Evolutionary conservation across 2,797 vertebrate species (phyloP).

Genomic region (Sciaenops ocellatus): DNA sequence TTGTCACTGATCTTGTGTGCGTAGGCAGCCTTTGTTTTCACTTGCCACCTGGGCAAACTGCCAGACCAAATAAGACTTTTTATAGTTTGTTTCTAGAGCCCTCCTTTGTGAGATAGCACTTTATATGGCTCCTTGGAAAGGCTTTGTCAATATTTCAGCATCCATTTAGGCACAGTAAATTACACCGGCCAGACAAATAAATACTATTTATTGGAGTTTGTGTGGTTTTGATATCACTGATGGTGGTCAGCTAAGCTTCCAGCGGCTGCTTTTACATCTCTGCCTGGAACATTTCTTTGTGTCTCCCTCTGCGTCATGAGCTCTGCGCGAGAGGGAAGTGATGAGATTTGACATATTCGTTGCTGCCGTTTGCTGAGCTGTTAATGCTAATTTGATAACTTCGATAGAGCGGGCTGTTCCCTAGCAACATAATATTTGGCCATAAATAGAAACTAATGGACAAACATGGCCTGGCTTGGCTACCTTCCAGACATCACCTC

Average conservation of each 20-base stretch:
- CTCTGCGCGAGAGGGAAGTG: slow-evolving; percentile 3
- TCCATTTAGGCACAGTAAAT: slow-evolving; percentile 70
- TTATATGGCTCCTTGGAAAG: slow-evolving; percentile 54
- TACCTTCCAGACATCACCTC: slow-evolving; percentile 52
- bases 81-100: slow-evolving; percentile 70
- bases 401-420: slow-evolving; percentile 73
- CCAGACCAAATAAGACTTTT: slow-evolving; percentile 82
- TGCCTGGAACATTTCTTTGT: slow-evolving; percentile 29
- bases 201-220: slow-evolving; percentile 66
- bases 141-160: slow-evolving; percentile 76
- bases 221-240: slow-evolving; percentile 41
- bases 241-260: slow-evolving; percentile 20
- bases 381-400: slow-evolving; percentile 79
- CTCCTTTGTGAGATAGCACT: slow-evolving; percentile 71
- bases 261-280: slow-evolving; percentile 33
- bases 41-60: slow-evolving; percentile 74
- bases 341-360: slow-evolving; percentile 47
- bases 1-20: slow-evolving; percentile 49
- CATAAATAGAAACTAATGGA: slow-evolving; percentile 82
- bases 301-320: slow-evolving; percentile 23
- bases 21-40: slow-evolving; percentile 68
- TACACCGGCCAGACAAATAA: slow-evolving; percentile 67
- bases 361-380: slow-evolving; percentile 21
- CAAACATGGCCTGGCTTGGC: slow-evolving; percentile 62
- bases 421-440: slow-evolving; percentile 84